Conservation (phyloP, 2,113 vertebrate genomes). For the Saimiri boliviensis region DNA sequence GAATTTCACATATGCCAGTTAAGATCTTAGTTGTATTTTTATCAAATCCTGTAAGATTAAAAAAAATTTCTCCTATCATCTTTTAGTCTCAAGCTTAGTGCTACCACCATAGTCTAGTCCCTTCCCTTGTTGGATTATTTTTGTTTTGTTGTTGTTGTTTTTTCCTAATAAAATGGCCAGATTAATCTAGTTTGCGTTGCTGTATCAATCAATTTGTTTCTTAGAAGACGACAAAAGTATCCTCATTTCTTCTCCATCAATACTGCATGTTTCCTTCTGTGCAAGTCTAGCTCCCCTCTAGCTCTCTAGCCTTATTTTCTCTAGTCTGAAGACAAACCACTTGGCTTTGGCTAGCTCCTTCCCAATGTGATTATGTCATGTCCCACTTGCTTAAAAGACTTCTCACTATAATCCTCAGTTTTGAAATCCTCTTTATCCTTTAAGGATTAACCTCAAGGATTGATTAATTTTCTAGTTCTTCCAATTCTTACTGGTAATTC, state of each 20-base stretch:
- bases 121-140: neutral
- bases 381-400: neutral
- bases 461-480: neutral
- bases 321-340: neutral
- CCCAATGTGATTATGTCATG: neutral
- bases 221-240: neutral
- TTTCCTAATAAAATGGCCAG: neutral
- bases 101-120: neutral
- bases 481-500: neutral
- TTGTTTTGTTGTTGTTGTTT: too few species aligned
- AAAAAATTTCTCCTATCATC: neutral
- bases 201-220: neutral
- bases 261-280: accelerated
- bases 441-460: neutral
- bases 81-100: neutral
- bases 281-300: neutral
- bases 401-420: neutral
- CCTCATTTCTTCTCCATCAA: neutral
- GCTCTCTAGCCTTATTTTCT: neutral
- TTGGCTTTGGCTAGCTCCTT: neutral
- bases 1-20: neutral
- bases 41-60: neutral
- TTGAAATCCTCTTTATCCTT: neutral
- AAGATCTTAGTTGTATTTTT: neutral
- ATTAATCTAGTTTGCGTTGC: neutral